phyloP scores from a whole-genome alignment of 2,113 vertebrate genomes.

The Tapirus terrestris region DNA sequence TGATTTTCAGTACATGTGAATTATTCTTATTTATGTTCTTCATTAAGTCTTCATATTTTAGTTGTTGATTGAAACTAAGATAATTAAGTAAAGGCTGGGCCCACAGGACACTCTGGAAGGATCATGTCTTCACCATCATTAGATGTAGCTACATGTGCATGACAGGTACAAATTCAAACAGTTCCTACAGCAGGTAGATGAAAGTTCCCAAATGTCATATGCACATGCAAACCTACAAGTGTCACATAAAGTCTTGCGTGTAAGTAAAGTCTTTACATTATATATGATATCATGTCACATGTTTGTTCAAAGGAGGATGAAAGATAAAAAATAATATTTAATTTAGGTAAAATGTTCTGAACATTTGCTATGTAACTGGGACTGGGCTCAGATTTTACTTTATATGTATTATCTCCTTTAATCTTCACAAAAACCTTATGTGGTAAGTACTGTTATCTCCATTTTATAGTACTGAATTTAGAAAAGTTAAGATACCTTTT shows the following conservation, averaged over 20 bases:
- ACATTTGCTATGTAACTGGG: not conserved
- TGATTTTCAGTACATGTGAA: constrained; percentile 9
- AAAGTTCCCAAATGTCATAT: not conserved
- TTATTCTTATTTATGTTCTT: not conserved
- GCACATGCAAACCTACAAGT: not conserved
- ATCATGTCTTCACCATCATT: not conserved
- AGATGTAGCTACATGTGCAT: not conserved
- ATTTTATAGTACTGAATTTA: not conserved
- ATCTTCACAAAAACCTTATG: not conserved
- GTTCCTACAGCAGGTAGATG: not conserved
- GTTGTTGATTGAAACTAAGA: constrained; percentile 42
- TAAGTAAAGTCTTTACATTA: not conserved
- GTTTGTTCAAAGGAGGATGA: not conserved
- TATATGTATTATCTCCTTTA: not conserved
- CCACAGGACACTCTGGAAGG: not conserved
- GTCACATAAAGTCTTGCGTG: not conserved
- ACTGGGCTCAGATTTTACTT: constrained; percentile 33
- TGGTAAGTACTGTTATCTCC: not conserved
- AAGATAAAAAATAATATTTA: constrained; percentile 3
- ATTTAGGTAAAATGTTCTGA: not conserved
- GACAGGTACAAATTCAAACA: not conserved
- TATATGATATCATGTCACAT: not conserved
- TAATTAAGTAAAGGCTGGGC: not conserved
- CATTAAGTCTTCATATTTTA: constrained; percentile 18
- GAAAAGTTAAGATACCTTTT: not conserved